Base-by-base conservation (phyloP, 2,113 vertebrate species). In the Cephalopterus ornatus region DNA sequence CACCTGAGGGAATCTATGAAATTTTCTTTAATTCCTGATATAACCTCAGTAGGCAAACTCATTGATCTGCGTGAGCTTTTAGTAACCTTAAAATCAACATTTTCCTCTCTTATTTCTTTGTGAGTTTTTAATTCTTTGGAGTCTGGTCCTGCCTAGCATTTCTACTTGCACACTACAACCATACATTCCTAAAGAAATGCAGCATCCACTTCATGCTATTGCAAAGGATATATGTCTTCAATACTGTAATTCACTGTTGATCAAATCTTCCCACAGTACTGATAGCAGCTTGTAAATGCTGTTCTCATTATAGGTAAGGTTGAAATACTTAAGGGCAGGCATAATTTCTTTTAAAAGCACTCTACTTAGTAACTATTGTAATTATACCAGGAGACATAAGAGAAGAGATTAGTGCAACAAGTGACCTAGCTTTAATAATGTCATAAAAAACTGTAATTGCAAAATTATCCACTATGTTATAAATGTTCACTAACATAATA, bases 371-470 rank as follows among this genome's bases (percentile, higher is more conserved):
- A 89, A 88, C 75, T 91, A 86, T 72, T 84, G 27, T 81, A 96
- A 95, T 96, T 94, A 85, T 81, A 85, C 74, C 42, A 92, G 75
- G 47, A 88, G 79, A 63, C 72, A 90, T 61, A 94, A 93, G 53
- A 84, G 63, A 93, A 85, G 33, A 96, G 73, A 94, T 94, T 91
- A 90, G 47, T 80, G 70, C 46, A 90, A 73, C 91, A 96, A 67
- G 53, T 93, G 92, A 96, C 94, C 96, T 89, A 90, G 53, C 70
- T 85, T 97, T 96, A 96, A 95, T 92, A 96, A 93, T 88, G 73
- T 85, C 65, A 74, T 85, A 59, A 67, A 78, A 92, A 91, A 73
- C 49, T 82, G 61, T 90, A 92, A 95, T 91, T 93, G 78, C 68
- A 91, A 90, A 93, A 95, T 93, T 97, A 94, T 77, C 82, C 72